Conservation (phyloP, 2,113 vertebrate genomes). For the Archocentrus centrarchus region DNA sequence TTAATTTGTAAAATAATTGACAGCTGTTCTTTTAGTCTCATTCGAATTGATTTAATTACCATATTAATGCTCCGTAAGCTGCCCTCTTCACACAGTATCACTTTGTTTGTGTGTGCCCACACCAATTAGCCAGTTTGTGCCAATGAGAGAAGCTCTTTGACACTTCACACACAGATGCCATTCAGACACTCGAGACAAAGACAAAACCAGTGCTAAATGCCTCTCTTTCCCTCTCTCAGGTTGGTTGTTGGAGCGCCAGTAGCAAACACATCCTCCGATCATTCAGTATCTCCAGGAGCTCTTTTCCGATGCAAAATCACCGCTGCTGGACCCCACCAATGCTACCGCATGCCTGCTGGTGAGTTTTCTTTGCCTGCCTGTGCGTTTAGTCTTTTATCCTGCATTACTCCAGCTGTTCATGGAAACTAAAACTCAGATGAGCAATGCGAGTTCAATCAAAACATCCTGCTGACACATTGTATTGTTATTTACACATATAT, state of each 20-base stretch:
- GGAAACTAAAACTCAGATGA: conserved; percentile 1
- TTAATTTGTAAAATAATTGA: not conserved
- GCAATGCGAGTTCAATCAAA: not conserved
- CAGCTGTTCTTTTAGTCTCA: not conserved
- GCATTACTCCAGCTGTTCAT: not conserved
- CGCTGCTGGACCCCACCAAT: conserved; percentile 73
- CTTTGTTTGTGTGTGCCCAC: conserved; percentile 30
- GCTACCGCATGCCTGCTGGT: conserved; percentile 55
- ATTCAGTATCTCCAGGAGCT: conserved; percentile 84
- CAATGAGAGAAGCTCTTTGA: conserved; percentile 61
- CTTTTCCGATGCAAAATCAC: conserved; percentile 84
- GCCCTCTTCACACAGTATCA: conserved; percentile 2
- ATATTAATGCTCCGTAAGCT: conserved; percentile 5
- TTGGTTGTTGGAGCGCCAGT: conserved; percentile 90
- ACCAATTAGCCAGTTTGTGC: conserved; percentile 48
- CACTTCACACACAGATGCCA: conserved; percentile 58
- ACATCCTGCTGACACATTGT: not conserved
- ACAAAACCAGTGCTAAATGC: conserved; percentile 21
- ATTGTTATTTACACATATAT: not conserved
- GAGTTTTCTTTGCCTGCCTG: not conserved
- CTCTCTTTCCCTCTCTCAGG: conserved; percentile 74
- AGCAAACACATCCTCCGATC: conserved; percentile 77
- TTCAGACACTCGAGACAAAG: conserved; percentile 47
- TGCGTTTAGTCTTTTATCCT: not conserved
- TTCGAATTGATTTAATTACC: not conserved